Percentiles rank a stretch among this genome's conserved stretches.
Conservation (phyloP, 2,113 vertebrate species). For the Spea multiplicata region DNA sequence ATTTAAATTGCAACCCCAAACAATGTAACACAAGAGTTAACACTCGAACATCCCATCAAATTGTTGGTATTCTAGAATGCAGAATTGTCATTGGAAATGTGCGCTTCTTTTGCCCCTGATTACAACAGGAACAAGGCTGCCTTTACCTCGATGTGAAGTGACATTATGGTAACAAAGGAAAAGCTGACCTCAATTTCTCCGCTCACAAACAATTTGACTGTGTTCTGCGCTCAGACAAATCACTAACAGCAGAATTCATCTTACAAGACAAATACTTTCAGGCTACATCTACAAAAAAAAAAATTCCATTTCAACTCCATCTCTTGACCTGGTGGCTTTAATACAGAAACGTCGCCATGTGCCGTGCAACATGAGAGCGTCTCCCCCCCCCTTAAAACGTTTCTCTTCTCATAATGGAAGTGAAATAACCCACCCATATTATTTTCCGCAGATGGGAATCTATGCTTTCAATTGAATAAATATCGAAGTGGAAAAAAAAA, state of each 20-base stretch:
- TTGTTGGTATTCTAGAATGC: slow-evolving; percentile 4
- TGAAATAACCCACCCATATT: not conserved
- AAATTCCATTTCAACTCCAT: slow-evolving; percentile 18
- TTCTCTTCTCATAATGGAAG: not conserved
- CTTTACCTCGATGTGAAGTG: slow-evolving; percentile 38
- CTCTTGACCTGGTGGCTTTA: slow-evolving; percentile 22
- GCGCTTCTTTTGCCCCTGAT: slow-evolving; percentile 29
- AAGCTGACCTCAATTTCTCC: slow-evolving; percentile 45
- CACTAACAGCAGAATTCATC: slow-evolving; percentile 21
- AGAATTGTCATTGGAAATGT: slow-evolving; percentile 7
- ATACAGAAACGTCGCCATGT: not conserved
- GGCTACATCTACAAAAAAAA: slow-evolving; percentile 1
- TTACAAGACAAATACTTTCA: slow-evolving; percentile 18
- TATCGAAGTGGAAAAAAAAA: no score
- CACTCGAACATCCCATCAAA: slow-evolving; percentile 7
- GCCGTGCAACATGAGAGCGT: not conserved
- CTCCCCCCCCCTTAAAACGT: not conserved
- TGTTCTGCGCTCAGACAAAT: not conserved
- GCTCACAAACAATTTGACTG: slow-evolving; percentile 45
- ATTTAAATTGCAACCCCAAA: no score
- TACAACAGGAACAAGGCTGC: slow-evolving; percentile 13
- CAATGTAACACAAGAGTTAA: slow-evolving; percentile 16
- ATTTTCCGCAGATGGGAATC: not conserved
- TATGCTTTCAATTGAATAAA: no score
- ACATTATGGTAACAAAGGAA: slow-evolving; percentile 31